Percentiles rank a stretch among this genome's conserved stretches.
Conservation (phyloP, 2,113 vertebrate species). For the Scophthalmus maximus region DNA sequence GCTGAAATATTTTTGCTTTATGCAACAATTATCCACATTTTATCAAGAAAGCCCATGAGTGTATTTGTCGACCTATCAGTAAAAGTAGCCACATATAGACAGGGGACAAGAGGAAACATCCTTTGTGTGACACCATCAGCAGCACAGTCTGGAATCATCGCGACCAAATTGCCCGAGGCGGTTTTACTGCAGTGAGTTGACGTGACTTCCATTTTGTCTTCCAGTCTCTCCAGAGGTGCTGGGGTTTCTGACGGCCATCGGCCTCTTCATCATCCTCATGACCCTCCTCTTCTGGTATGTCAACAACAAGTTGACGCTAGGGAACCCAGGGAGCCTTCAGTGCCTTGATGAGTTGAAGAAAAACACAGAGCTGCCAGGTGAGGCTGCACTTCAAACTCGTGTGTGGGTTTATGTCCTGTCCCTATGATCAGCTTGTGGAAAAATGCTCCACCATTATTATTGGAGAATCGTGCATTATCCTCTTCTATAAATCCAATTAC, state of each 20-base stretch:
- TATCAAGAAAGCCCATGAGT: too few species aligned
- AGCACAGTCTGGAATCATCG: too few species aligned
- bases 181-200: background rate
- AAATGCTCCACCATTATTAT: background rate
- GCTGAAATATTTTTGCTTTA: too few species aligned
- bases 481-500: background rate
- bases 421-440: background rate
- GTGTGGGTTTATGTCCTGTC: background rate
- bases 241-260: conserved; percentile 94
- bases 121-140: background rate
- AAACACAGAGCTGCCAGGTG: conserved; percentile 87
- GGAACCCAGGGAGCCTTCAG: conserved; percentile 90
- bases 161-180: too few species aligned
- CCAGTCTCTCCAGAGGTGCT: conserved; percentile 97
- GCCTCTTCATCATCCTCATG: conserved; percentile 94
- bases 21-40: too few species aligned
- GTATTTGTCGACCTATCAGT: too few species aligned
- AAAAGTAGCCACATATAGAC: too few species aligned
- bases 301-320: conserved; percentile 96
- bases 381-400: conserved; percentile 50
- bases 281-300: conserved; percentile 95
- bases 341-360: conserved; percentile 90
- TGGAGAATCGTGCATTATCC: background rate
- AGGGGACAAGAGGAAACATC: background rate
- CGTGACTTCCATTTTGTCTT: background rate